These are phyloP conservation scores for Gallinago media DNA, from an alignment of 2,113 vertebrate species.

Conservation along the genomic window DNA sequence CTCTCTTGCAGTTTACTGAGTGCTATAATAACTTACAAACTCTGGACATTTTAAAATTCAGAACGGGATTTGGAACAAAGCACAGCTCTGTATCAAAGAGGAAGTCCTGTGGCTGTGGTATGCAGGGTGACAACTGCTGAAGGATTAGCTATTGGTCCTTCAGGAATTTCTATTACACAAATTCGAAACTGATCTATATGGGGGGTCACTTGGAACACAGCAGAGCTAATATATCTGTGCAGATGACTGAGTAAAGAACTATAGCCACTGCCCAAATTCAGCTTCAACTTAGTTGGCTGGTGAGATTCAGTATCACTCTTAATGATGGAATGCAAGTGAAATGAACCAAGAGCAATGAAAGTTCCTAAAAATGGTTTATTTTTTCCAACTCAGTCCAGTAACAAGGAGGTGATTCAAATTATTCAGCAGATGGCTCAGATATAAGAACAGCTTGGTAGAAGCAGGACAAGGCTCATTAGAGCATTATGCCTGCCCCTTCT, in stretches of 20 bases:
- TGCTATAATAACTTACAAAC: background rate
- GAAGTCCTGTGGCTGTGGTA: background rate
- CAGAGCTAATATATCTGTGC: rapidly evolving
- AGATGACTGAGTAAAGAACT: background rate
- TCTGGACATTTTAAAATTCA: background rate
- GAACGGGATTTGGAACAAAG: background rate
- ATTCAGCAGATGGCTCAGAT: slow-evolving; percentile 65
- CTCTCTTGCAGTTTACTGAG: background rate
- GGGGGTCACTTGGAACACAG: background rate
- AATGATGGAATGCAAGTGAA: background rate
- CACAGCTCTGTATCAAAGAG: background rate
- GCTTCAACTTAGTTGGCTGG: background rate
- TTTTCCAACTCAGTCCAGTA: background rate
- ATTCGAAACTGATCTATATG: background rate
- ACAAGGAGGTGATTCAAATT: slow-evolving; percentile 66
- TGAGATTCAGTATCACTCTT: background rate
- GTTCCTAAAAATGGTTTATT: background rate
- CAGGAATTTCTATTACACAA: background rate
- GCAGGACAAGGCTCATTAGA: slow-evolving; percentile 63
- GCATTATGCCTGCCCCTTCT: slow-evolving; percentile 23
- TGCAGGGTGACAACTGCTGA: background rate
- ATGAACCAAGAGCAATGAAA: background rate
- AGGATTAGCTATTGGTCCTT: background rate
- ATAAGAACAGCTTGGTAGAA: slow-evolving; percentile 70
- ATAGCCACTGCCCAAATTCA: background rate